phyloP scores from a whole-genome alignment of 2,797 vertebrate genomes.

The Betta splendens region DNA sequence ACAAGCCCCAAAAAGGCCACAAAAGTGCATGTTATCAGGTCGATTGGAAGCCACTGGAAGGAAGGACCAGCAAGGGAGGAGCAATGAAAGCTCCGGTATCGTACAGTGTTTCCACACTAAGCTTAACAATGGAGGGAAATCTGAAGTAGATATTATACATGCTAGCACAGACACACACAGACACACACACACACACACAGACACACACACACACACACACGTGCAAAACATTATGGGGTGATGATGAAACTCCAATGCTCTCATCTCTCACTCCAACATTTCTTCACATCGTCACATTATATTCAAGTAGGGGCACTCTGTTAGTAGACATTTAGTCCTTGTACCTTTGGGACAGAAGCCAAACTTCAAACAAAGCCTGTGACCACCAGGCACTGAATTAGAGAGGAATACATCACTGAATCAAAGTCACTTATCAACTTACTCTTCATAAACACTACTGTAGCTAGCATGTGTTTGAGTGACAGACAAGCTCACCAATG shows the following conservation, averaged over 20 bases:
- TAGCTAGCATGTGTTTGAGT: constrained; percentile 21
- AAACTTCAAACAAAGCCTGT: constrained; percentile 21
- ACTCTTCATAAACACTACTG: constrained; percentile 15
- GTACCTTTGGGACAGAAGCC: constrained; percentile 14
- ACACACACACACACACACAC: neutral
- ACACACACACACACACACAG: constrained; percentile 5
- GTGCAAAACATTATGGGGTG: constrained; percentile 8
- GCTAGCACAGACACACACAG: constrained; percentile 45
- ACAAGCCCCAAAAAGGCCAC: constrained; percentile 83
- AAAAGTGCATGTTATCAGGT: constrained; percentile 87
- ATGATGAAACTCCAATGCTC: constrained; percentile 28
- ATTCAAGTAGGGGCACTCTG: too few species aligned
- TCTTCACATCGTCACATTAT: constrained; percentile 14
- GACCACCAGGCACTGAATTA: constrained; percentile 26
- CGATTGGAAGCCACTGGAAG: constrained; percentile 82
- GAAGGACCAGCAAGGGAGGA: constrained; percentile 43
- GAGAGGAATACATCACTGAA: constrained; percentile 35
- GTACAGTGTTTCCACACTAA: constrained; percentile 29
- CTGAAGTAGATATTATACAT: constrained; percentile 58
- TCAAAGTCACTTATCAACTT: constrained; percentile 15
- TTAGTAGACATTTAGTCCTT: too few species aligned
- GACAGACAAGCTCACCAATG: constrained; percentile 24
- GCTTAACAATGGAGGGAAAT: constrained; percentile 61
- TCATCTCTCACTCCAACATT: constrained; percentile 28
- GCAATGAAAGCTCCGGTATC: constrained; percentile 22